These are phyloP conservation scores for Scleropages formosus DNA, from an alignment of 2,797 vertebrate genomes.

Conservation along the genomic window DNA sequence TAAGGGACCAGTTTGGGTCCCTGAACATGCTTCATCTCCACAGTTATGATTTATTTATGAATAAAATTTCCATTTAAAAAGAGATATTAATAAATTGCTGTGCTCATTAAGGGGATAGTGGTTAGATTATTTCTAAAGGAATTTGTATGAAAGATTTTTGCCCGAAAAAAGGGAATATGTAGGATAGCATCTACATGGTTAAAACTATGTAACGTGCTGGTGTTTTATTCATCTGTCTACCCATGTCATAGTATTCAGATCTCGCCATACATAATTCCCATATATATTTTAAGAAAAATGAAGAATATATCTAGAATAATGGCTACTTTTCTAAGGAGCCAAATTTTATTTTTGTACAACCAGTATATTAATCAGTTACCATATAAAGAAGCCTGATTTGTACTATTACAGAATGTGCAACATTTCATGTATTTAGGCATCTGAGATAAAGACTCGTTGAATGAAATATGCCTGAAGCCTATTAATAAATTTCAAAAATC, in stretches of 20 bases:
- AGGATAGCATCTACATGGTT: not conserved
- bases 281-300: no score
- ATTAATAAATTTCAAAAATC: slow-evolving; percentile 63
- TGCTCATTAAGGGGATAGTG: slow-evolving; percentile 44
- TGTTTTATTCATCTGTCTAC: not conserved
- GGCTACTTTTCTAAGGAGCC: no score
- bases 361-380: no score
- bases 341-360: no score
- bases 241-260: not conserved
- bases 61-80: slow-evolving; percentile 73
- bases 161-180: slow-evolving; percentile 22
- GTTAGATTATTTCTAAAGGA: slow-evolving; percentile 32
- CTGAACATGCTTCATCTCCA: slow-evolving; percentile 51
- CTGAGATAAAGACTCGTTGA: slow-evolving; percentile 30
- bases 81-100: slow-evolving; percentile 63
- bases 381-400: not conserved
- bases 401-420: not conserved
- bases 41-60: slow-evolving; percentile 72
- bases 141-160: slow-evolving; percentile 31
- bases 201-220: no score
- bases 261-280: no score
- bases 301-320: no score
- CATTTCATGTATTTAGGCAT: slow-evolving; percentile 21
- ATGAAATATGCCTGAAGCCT: slow-evolving; percentile 43
- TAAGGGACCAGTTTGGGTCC: slow-evolving; percentile 31